Evolutionary conservation across 2,888 invertebrate species (phyloP).

Genomic region (Eupithecia exiguata): DNA sequence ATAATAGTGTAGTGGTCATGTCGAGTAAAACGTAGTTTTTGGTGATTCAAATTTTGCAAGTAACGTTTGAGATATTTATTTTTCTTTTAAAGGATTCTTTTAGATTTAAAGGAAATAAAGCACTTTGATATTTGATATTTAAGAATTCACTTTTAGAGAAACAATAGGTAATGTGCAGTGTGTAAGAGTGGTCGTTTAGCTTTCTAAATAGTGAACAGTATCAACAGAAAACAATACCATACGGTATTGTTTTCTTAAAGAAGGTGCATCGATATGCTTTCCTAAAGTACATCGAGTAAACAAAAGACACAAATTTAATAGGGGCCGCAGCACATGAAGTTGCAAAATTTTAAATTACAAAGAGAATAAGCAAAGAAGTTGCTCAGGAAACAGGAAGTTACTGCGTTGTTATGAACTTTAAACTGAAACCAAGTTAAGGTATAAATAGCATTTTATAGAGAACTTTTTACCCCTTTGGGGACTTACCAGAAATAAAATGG

Average conservation of each 20-base stretch:
- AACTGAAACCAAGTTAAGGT: conserved; percentile 62
- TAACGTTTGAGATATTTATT: too few species aligned
- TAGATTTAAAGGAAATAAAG: too few species aligned
- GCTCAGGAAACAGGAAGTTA: conserved; percentile 60
- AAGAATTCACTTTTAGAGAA: too few species aligned
- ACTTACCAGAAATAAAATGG: conserved; percentile 40
- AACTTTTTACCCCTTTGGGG: conserved; percentile 44
- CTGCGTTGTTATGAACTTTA: conserved; percentile 70
- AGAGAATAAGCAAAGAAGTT: conserved; percentile 69
- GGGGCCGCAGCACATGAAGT: conserved; percentile 59
- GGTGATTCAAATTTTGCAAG: not conserved
- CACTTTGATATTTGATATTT: too few species aligned
- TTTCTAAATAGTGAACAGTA: not conserved
- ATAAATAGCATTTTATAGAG: conserved; percentile 58
- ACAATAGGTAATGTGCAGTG: too few species aligned
- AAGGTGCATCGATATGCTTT: not conserved
- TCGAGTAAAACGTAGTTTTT: not conserved
- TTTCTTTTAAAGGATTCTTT: too few species aligned
- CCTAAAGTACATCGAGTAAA: conserved; percentile 37
- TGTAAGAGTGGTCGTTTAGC: too few species aligned
- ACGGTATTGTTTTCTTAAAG: not conserved
- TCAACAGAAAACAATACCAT: too few species aligned
- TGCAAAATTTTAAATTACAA: conserved; percentile 75
- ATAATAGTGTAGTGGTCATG: not conserved
- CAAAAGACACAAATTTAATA: conserved; percentile 53